Evolutionary conservation across 2,888 invertebrate genomes (phyloP).

Genomic region (Leucoptera coffeella): DNA sequence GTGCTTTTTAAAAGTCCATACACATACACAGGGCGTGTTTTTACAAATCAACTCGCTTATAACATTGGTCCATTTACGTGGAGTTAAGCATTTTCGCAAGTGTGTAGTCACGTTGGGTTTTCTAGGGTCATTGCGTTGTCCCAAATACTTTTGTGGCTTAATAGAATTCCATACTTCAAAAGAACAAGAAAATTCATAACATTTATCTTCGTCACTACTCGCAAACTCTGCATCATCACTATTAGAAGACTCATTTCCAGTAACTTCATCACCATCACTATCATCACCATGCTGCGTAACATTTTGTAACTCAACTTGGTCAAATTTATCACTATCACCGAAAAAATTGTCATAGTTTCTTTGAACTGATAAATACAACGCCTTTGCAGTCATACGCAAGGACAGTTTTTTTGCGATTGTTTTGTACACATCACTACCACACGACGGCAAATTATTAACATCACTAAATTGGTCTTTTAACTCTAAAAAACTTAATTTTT

Average conservation of each 20-base stretch:
- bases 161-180: neutral
- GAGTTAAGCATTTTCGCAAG: conserved; percentile 4
- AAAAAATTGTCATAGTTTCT: conserved; percentile 1
- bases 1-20: conserved; percentile 6
- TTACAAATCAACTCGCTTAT: conserved; percentile 6
- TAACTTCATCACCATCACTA: neutral
- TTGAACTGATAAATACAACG: conserved; percentile 4
- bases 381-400: conserved; percentile 3
- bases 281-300: neutral
- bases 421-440: conserved; percentile 3
- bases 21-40: conserved; percentile 4
- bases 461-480: conserved; percentile 3
- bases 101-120: conserved; percentile 4
- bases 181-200: neutral
- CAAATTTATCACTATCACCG: neutral
- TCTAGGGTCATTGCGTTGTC: neutral
- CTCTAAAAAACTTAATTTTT: conserved; percentile 3
- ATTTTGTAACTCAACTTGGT: neutral
- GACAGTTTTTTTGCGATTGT: conserved; percentile 2
- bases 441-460: conserved; percentile 2
- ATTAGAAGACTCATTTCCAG: neutral
- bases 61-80: too few species aligned
- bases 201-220: too few species aligned
- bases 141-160: neutral
- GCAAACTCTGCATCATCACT: neutral